Base-by-base conservation (phyloP, 2,888 invertebrate genomes). In the Cyaniris semiargus region DNA sequence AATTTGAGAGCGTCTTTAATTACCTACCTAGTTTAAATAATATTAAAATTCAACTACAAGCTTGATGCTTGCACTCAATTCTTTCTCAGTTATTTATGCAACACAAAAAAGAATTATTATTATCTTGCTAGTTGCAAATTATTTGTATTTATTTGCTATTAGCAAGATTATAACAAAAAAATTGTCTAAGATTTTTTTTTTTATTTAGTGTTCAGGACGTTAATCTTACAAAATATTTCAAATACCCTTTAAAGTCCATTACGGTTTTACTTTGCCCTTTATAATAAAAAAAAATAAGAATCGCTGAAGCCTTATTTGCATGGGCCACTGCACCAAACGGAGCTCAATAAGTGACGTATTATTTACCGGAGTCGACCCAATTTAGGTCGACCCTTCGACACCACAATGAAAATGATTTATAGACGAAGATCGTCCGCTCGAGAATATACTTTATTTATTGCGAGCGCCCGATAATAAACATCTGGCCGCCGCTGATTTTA, bases 341-440 rank as follows among this genome's bases (percentile, higher is more conserved):
- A 53, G 70, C 56, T 76, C 76, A 74, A 76, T 80, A 76, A 80
- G 21, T 81, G 78, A 79, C 76, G 77, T 79, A 81, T 80, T 79
- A 77, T 78, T 76, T 81, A 81, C 80, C 84, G 83, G 84, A 87
- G 85, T 86, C 87, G 88, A 89, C 88, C 90, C 90, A 90, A 91
- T 90, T 92, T 89, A 89, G 86, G 85, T 84, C 86, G 86, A 87
- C 89, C 89, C 89, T 91, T 91, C 90, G 89, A 89, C 89, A 88
- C 87, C 87, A 92, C 90, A 92, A 92, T 92, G 90, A 92, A 91
- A 90, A 90, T 90, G 91, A 91, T 91, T 91, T 92, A 91, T 91
- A 88, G 89, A 89, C 83, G 88, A 86, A 89, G 87, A 90, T 90
- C 89, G 87, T 84, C 86, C 86, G 89, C 87, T 89, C 87, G 89